Conservation (phyloP, 2,888 invertebrate species). For the Gortyna flavago region DNA sequence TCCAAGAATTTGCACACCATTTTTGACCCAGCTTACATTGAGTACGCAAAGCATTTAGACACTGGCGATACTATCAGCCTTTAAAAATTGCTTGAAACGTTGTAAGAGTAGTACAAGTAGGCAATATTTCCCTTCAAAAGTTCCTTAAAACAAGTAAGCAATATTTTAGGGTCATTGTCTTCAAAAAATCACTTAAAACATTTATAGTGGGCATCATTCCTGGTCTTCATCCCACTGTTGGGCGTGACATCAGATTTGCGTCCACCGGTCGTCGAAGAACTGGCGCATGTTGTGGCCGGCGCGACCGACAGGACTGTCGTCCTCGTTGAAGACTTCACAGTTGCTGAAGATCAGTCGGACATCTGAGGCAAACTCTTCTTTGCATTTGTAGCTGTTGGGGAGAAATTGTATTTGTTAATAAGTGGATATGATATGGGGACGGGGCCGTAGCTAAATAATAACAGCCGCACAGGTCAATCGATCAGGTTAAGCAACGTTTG, state of each 20-base stretch:
- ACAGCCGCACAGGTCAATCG: no score
- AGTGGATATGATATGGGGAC: background rate
- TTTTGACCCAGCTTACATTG: no score
- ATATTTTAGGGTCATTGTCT: background rate
- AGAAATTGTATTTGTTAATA: background rate
- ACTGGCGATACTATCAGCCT: background rate
- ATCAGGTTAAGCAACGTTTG: no score
- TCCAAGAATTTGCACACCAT: background rate
- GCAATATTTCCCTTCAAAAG: background rate
- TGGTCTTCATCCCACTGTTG: conserved; percentile 37
- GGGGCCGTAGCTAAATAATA: no score
- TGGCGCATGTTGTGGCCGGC: conserved; percentile 98
- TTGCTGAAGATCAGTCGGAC: conserved; percentile 98
- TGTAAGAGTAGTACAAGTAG: background rate
- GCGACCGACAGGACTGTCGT: conserved; percentile 99
- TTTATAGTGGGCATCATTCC: conserved; percentile 17
- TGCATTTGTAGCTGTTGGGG: conserved; percentile 95
- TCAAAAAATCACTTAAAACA: background rate
- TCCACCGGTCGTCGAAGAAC: conserved; percentile 97
- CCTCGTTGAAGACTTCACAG: conserved; percentile 99
- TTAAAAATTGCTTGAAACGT: background rate
- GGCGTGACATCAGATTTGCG: conserved; percentile 85
- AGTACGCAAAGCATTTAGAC: background rate
- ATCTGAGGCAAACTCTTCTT: conserved; percentile 97
- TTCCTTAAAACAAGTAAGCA: background rate